Evolutionary conservation across 1,140 invertebrate species (phyloP).

Genomic region (Leucophenga varia): DNA sequence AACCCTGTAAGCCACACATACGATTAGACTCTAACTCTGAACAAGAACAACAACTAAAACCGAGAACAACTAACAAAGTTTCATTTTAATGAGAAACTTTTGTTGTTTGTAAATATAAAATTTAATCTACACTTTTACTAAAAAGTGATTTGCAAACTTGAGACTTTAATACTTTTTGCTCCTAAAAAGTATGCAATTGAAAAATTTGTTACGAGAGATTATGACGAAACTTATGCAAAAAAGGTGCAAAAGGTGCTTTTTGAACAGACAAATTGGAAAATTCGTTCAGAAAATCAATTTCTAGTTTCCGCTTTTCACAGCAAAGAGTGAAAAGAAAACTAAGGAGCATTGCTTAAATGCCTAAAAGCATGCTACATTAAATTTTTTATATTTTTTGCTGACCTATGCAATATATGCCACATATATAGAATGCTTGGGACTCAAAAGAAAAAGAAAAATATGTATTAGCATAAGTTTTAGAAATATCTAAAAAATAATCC

Average conservation of each 20-base stretch:
- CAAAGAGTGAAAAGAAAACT: no score
- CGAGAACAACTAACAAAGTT: conserved; percentile 37
- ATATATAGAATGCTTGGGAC: no score
- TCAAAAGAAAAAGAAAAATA: conserved; percentile 15
- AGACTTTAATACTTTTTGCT: no score
- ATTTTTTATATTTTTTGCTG: conserved; percentile 18
- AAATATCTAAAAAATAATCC: no score
- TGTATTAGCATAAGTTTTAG: conserved; percentile 46
- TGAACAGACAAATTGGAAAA: conserved; percentile 14
- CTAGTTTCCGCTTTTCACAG: no score
- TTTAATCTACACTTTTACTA: no score
- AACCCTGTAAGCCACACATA: conserved; percentile 4
- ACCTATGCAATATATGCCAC: conserved; percentile 13
- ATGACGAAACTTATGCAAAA: conserved; percentile 6
- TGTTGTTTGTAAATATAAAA: no score
- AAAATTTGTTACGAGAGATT: conserved; percentile 7
- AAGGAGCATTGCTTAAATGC: conserved; percentile 18
- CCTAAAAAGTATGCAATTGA: conserved; percentile 25
- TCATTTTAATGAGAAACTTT: conserved; percentile 52
- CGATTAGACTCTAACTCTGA: no score
- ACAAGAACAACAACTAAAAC: conserved; percentile 17
- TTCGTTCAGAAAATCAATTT: not conserved
- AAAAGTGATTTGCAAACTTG: no score
- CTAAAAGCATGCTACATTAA: conserved; percentile 4
- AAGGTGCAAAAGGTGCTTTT: conserved; percentile 15